Percentiles rank a stretch among this genome's conserved stretches.
Conservation (phyloP, 2,797 vertebrate genomes). For the Pseudochirops cupreus region DNA sequence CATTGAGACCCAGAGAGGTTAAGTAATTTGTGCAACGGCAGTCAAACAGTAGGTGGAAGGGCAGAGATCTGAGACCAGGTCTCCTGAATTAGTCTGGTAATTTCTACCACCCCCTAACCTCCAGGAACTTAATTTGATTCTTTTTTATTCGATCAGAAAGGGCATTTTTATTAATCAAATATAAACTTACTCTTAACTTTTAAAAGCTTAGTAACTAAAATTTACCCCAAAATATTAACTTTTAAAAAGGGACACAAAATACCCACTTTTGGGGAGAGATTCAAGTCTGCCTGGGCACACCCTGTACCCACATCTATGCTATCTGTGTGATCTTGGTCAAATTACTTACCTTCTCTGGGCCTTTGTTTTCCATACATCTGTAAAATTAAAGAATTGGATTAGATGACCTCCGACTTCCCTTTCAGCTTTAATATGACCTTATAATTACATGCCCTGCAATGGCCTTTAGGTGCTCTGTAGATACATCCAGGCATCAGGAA, state of each 20-base stretch:
- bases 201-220: neutral
- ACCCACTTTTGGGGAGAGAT: neutral
- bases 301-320: neutral
- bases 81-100: neutral
- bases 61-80: neutral
- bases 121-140: neutral
- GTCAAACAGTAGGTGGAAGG: neutral
- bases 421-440: neutral
- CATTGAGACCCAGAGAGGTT: neutral
- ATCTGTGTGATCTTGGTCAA: neutral
- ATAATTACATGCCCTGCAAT: neutral
- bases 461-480: neutral
- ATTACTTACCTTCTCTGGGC: neutral
- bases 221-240: neutral
- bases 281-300: neutral
- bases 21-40: neutral
- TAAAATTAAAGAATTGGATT: neutral
- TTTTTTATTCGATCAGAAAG: neutral
- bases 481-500: neutral
- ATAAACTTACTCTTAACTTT: neutral
- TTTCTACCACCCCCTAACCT: neutral
- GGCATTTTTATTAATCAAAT: neutral
- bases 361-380: neutral
- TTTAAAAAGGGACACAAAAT: neutral
- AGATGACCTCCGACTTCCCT: neutral